A percentile compares a stretch with the other conserved stretches of the same genome.
These are phyloP conservation scores for Acanthornis magna DNA, from an alignment of 2,797 vertebrate species.

Conservation along the genomic window DNA sequence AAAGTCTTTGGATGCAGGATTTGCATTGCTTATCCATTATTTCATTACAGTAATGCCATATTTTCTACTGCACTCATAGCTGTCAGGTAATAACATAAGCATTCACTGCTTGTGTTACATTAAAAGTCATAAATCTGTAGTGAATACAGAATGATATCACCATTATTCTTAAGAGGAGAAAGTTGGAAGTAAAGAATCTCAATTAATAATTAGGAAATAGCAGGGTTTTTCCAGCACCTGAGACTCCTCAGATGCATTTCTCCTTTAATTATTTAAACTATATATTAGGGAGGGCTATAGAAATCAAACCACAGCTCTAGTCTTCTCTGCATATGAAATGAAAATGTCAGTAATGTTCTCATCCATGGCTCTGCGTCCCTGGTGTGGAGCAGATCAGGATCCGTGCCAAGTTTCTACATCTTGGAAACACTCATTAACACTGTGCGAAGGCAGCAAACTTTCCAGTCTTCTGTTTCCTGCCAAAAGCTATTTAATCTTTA, in stretches of 20 bases:
- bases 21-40: conserved; percentile 2
- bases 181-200: not conserved
- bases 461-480: not conserved
- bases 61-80: conserved; percentile 18
- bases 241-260: not conserved
- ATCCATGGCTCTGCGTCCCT: not conserved
- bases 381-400: not conserved
- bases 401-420: not conserved
- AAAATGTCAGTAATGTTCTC: not conserved
- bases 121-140: not conserved
- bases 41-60: conserved; percentile 8
- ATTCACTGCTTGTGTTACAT: not conserved
- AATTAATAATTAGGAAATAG: conserved; percentile 4
- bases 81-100: conserved; percentile 5
- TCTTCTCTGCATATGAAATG: not conserved
- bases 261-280: not conserved
- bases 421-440: not conserved
- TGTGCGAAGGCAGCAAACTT: not conserved
- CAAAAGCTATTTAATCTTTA: conserved; percentile 22
- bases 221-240: not conserved
- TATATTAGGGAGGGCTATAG: not conserved
- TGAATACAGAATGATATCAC: not conserved
- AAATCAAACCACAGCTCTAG: not conserved
- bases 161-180: conserved; percentile 22
- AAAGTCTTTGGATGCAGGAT: not conserved